A percentile compares a stretch with the other conserved stretches of the same genome.
These are phyloP conservation scores for Taurulus bubalis DNA, from an alignment of 2,113 vertebrate genomes.

Conservation along the genomic window DNA sequence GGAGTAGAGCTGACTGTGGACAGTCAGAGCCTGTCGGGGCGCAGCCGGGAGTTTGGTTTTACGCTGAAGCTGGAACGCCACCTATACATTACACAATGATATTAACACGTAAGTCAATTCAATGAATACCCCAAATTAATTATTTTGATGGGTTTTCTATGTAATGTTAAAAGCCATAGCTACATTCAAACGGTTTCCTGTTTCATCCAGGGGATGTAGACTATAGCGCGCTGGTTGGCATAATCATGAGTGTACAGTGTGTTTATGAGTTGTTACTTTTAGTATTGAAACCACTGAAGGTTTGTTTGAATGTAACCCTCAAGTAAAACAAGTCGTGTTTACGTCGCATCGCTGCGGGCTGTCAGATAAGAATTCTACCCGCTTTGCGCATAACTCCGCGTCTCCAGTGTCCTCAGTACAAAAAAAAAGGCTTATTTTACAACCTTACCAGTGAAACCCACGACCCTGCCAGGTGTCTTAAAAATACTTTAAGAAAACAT, in stretches of 20 bases:
- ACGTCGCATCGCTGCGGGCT: constrained; percentile 65
- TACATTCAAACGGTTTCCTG: constrained; percentile 10
- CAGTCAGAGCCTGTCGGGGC: constrained; percentile 24
- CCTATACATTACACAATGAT: constrained; percentile 74
- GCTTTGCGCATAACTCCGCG: constrained; percentile 45
- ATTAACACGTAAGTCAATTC: constrained; percentile 80
- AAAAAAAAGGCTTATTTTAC: neutral
- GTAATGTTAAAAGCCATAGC: constrained; percentile 1
- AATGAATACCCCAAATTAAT: neutral
- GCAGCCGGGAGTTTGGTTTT: constrained; percentile 48
- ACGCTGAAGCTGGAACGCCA: constrained; percentile 43
- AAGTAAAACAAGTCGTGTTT: neutral
- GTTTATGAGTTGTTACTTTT: neutral
- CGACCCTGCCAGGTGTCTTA: neutral
- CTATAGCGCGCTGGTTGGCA: neutral
- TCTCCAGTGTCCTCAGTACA: constrained; percentile 15
- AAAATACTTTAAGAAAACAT: neutral
- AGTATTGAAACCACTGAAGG: neutral
- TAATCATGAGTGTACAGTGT: neutral
- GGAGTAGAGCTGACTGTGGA: constrained; percentile 60
- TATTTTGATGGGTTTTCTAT: neutral
- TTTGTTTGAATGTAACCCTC: neutral
- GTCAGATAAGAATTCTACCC: constrained; percentile 72
- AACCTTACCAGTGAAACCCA: neutral
- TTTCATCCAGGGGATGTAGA: neutral